Percentiles rank a stretch among this genome's conserved stretches.
Evolutionary conservation across 1,140 invertebrate species (phyloP).

Genomic region (Drosophila athabasca): DNA sequence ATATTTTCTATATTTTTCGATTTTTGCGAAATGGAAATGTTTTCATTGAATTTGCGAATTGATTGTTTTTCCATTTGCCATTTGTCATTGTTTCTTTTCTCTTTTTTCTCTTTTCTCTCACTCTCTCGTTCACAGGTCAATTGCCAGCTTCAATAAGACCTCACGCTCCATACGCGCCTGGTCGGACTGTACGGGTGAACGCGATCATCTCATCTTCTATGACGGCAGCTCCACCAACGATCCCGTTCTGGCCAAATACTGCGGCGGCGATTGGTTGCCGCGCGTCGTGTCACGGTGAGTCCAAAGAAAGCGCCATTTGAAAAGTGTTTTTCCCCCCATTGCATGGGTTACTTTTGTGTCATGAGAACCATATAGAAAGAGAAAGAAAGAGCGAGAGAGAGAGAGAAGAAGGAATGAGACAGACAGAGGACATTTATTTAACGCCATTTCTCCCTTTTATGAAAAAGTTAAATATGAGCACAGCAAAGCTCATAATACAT

Average conservation of each 20-base stretch:
- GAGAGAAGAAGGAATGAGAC: neutral
- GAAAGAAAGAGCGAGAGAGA: too few species aligned
- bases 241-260: constrained; percentile 92
- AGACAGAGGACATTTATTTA: constrained; percentile 64
- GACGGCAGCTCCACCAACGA: constrained; percentile 92
- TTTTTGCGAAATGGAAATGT: constrained; percentile 48
- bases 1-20: constrained; percentile 4
- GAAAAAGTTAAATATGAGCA: constrained; percentile 75
- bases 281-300: constrained; percentile 87
- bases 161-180: constrained; percentile 89
- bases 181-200: constrained; percentile 91
- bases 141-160: constrained; percentile 87
- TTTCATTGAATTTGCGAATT: constrained; percentile 44
- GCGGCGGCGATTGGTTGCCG: constrained; percentile 92
- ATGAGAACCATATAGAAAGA: neutral
- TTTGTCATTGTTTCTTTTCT: constrained; percentile 7
- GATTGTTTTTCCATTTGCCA: constrained; percentile 31
- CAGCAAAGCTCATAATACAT: constrained; percentile 74
- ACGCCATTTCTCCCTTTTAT: constrained; percentile 70
- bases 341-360: neutral
- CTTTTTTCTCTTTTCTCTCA: neutral
- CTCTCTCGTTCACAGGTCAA: constrained; percentile 50
- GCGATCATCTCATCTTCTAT: constrained; percentile 93
- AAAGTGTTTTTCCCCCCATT: neutral
- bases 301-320: neutral